Evolutionary conservation across 1,140 invertebrate genomes (phyloP), one percentile per base, ranked within the genome.

Genomic region (Elymnias hypermnestra): DNA sequence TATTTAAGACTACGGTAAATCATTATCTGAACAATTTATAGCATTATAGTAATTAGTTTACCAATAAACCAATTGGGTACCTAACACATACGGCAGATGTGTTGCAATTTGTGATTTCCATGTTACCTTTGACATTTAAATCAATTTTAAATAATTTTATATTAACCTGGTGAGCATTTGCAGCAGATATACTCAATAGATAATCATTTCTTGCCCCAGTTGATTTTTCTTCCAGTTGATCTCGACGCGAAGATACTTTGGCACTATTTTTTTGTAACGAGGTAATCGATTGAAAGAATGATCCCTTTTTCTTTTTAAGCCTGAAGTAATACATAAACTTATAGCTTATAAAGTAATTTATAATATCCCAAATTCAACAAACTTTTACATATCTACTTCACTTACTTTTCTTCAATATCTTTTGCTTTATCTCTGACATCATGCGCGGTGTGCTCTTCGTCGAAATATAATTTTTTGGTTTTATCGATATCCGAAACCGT

Each of bases 351-450:
- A n/a, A n/a, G n/a, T n/a, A n/a, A n/a, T n/a, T n/a, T n/a, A n/a
- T n/a, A n/a, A n/a, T n/a, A n/a, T n/a, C n/a, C n/a, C n/a, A n/a
- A n/a, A n/a, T n/a, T n/a, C n/a, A n/a, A n/a, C n/a, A n/a, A n/a
- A n/a, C n/a, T n/a, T n/a, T n/a, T n/a, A n/a, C n/a, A n/a, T n/a
- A n/a, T n/a, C n/a, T n/a, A n/a, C n/a, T n/a, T 1, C 23, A 88
- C 90, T 88, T 88, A 97, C 94, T 98, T 98, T 87, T 98, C 96
- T 81, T 98, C 97, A 49, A 97, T 97, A 51, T 98, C 96, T 58
- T 94, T 92, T 39, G 96, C 95, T 74, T 98, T 98, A 67, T 97
- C 95, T 28, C 97, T 89, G 0, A 97, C 97, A 68, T 98, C 97
- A 65, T 98, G 94, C 5, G 97, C 96, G 18, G 94, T 92, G 59